These are phyloP conservation scores for Sinocyclocheilus maitianheensis DNA, from an alignment of 2,113 vertebrate genomes.

Conservation along the genomic window DNA sequence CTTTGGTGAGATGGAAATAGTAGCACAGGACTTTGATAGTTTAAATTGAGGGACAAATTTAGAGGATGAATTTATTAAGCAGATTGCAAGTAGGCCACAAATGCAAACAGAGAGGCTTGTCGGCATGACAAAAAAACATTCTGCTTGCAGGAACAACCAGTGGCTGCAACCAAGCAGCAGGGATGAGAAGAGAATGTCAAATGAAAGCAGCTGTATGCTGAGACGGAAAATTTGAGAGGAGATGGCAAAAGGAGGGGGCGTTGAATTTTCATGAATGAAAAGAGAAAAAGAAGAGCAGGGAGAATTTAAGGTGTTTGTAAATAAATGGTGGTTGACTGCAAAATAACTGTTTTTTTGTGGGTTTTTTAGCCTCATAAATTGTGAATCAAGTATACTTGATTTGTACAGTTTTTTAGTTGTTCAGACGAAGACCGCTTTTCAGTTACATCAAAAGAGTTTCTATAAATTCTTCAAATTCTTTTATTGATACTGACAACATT, in stretches of 20 bases:
- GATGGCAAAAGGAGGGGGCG: neutral
- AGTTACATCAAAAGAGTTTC: neutral
- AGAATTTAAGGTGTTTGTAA: neutral
- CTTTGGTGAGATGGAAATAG: neutral
- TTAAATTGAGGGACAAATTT: neutral
- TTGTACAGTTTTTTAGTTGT: neutral
- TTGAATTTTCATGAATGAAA: constrained; percentile 27
- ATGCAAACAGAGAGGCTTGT: constrained; percentile 1
- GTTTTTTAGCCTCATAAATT: neutral
- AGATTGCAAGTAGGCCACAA: constrained; percentile 19
- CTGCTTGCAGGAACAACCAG: constrained; percentile 26
- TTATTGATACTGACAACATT: constrained; percentile 10
- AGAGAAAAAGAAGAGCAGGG: neutral
- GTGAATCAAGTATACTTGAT: neutral
- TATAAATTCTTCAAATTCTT: neutral
- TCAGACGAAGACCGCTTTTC: neutral
- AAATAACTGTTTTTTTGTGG: neutral
- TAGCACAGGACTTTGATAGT: constrained; percentile 10
- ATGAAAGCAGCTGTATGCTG: constrained; percentile 31
- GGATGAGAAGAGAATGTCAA: constrained; percentile 38
- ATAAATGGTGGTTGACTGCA: neutral
- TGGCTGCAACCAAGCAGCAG: constrained; percentile 36
- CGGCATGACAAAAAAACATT: constrained; percentile 27
- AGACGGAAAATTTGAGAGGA: constrained; percentile 8
- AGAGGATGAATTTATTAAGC: constrained; percentile 15